These are phyloP conservation scores for Parazoanthus atlanticus DNA, from an alignment of 92 coral and sea anemone genomes.

Conservation along the genomic window DNA sequence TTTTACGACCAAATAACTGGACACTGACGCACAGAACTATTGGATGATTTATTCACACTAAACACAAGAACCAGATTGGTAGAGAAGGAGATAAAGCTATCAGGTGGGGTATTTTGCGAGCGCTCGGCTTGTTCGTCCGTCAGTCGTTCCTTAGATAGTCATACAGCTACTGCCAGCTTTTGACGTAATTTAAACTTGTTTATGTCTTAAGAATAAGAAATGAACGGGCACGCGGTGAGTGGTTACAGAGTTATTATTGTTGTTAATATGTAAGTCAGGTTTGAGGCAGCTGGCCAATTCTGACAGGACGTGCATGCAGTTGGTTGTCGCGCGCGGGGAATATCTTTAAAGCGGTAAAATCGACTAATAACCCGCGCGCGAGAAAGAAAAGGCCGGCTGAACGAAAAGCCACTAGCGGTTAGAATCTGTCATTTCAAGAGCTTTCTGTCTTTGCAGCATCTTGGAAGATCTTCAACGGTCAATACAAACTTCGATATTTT, in stretches of 20 bases:
- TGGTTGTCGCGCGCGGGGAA: constrained; percentile 8
- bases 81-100: not conserved
- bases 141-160: too few species aligned
- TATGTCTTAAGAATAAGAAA: constrained; percentile 5
- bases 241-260: constrained; percentile 32
- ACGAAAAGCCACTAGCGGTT: not conserved
- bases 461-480: not conserved
- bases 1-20: not conserved
- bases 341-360: not conserved
- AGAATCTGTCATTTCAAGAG: not conserved
- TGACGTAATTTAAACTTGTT: constrained; percentile 7
- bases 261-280: constrained; percentile 4
- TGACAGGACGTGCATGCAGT: constrained; percentile 38
- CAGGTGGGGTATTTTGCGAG: not conserved
- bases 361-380: constrained; percentile 6
- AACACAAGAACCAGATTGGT: not conserved
- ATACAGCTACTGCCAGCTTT: not conserved
- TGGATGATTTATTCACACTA: not conserved
- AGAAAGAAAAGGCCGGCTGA: not conserved
- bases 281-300: constrained; percentile 32
- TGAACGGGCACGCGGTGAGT: constrained; percentile 3
- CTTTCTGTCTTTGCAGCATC: not conserved
- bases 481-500: constrained; percentile 8
- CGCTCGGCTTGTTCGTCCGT: not conserved
- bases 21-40: not conserved